Base-by-base conservation (phyloP, 2,113 vertebrate species). In the Python bivittatus region DNA sequence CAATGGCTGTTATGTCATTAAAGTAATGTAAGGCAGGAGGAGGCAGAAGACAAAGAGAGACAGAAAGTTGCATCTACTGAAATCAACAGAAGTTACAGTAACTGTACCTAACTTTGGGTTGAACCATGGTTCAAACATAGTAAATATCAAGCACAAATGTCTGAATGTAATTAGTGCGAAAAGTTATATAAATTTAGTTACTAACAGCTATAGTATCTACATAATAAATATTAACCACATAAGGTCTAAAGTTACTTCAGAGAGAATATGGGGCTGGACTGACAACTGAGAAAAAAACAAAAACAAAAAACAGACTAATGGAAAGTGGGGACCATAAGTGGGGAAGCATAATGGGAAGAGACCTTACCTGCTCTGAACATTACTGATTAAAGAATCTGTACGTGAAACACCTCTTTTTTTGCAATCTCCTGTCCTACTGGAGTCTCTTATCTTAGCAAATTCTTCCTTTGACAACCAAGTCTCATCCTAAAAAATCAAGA, bases 401-500 rank as follows among this genome's bases (percentile, higher is more conserved):
- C 17, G 38, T 1, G 58, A 89, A 85, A 42, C 23, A 10, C 60
- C 88, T 89, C 8, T 52, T 85, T 89, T 89, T 52, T 61, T 56
- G 44, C 79, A 89, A 53, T 85, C 57, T 61, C 10, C 15, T 89
- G 57, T 64, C 57, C 61, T 89, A 52, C 13, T 88, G 25, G 91
- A 92, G 17, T 92, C 86, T 83, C 86, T 84, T 85, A 79, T 68
- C 44, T 64, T 64, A 85, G 79, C 22, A 85, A 48, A 89, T 17
- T 85, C 91, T 84, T 29, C 88, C 89, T 92, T 92, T 42, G 91
- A 89, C 44, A 89, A 89, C n/a, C 22, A 60, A 64, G 79, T 89
- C 23, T 92, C 91, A 85, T 89, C 91, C 91, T 92, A 92, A 89
- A 48, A 85, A 92, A 92, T 84, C 22, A 84, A 92, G 72, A 89